Evolutionary conservation across 2,888 invertebrate genomes (phyloP), one percentile per base, ranked within the genome.

Genomic region (Gnatocerus cornutus): DNA sequence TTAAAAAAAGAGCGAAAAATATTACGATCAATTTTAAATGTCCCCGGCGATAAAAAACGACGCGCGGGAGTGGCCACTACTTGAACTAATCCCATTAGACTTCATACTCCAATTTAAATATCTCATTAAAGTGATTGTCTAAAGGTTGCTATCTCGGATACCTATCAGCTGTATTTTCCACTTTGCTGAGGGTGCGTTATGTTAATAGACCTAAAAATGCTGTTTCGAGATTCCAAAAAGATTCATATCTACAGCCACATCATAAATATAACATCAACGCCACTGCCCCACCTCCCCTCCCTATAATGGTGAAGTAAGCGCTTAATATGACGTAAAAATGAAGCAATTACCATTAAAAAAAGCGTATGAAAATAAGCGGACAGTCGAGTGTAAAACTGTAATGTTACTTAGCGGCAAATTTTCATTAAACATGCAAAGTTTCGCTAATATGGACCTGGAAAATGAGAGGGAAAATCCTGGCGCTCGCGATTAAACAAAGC

Each of bases 51-150:
- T 55, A 65, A 71, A 71, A 61, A 71, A 70, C n/a, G 73, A 72
- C 63, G 71, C 71, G 71, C 64, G 55, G 65, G 68, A 69, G 59
- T 50, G 67, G 70, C 67, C 66, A 62, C 69, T 69, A 66, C 69
- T 65, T 66, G 63, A 63, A 30, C 66, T 73, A 73, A 73, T 73
- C 68, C 74, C 71, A 73, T 73, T 68, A 66, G 66, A 55, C 62
- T 33, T 45, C 56, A 59, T 50, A 37, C 65, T 62, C 69, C 73
- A 77, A 79, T 79, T 79, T 79, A 78, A 79, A 79, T 79, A 79
- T 78, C 78, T 77, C 78, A 79, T 79, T 79, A 78, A 72, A 73
- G 74, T 76, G 78, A 79, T 79, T 78, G 79, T 33, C 72, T 63
- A 55, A 71, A 69, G 71, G 70, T 73, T 74, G 76, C 75, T 78